phyloP scores from a whole-genome alignment of 2,797 vertebrate species.

The Harpagifer antarcticus region DNA sequence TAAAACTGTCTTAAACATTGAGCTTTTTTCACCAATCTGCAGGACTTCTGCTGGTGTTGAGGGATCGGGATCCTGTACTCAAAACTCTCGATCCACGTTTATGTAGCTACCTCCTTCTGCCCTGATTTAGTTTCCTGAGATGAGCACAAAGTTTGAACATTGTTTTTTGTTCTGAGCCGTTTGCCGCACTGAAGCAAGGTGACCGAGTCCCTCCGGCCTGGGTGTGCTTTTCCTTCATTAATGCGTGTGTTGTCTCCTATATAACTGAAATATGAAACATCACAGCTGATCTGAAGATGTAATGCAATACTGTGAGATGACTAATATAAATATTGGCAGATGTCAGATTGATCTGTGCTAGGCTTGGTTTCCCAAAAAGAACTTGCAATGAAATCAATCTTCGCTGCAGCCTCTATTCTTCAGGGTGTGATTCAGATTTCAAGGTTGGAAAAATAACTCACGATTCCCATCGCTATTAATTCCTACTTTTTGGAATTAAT shows the following conservation, averaged over 20 bases:
- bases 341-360: constrained; percentile 22
- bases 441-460: constrained; percentile 19
- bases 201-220: constrained; percentile 27
- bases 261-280: constrained; percentile 25
- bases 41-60: constrained; percentile 13
- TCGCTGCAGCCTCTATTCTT: constrained; percentile 1
- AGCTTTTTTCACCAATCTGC: not conserved
- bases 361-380: constrained; percentile 56
- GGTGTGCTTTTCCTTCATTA: constrained; percentile 19
- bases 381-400: not conserved
- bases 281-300: constrained; percentile 44
- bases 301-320: constrained; percentile 39
- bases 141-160: constrained; percentile 44
- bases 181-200: constrained; percentile 39
- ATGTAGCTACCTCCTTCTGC: constrained; percentile 4
- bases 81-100: no score
- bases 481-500: constrained; percentile 8
- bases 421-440: constrained; percentile 26
- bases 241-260: constrained; percentile 46
- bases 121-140: constrained; percentile 19
- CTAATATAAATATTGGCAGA: constrained; percentile 45
- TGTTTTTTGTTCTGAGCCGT: constrained; percentile 31
- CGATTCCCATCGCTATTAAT: not conserved
- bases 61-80: no score
- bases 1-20: not conserved